Conservation (phyloP, 2,797 vertebrate genomes). For the Phrynocephalus vlangalii region DNA sequence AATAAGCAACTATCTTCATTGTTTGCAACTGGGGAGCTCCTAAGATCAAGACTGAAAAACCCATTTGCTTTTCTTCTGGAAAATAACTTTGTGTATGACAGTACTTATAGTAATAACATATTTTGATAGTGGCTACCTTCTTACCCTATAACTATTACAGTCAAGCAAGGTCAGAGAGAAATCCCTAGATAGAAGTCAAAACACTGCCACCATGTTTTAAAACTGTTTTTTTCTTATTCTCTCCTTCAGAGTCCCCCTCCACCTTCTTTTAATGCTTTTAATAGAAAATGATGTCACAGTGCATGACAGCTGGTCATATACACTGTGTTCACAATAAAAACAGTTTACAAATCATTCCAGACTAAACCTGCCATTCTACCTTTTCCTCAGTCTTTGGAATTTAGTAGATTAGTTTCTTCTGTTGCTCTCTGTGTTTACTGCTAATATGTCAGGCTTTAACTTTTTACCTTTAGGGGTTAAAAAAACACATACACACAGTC, state of each 20-base stretch:
- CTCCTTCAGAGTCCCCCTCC: not conserved
- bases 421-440: not conserved
- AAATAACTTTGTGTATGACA: no score
- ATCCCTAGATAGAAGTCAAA: not conserved
- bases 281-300: conserved; percentile 41
- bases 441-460: conserved; percentile 38
- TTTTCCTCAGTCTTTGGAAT: conserved; percentile 37
- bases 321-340: conserved; percentile 50
- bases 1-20: not conserved
- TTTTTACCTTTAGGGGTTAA: conserved; percentile 1
- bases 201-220: not conserved
- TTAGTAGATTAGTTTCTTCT: not conserved
- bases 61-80: not conserved
- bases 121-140: not conserved
- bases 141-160: not conserved
- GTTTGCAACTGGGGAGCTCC: not conserved
- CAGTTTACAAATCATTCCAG: conserved; percentile 48
- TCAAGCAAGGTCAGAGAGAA: not conserved
- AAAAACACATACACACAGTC: not conserved
- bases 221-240: not conserved
- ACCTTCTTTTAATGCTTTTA: not conserved
- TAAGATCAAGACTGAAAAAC: not conserved
- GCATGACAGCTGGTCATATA: conserved; percentile 17
- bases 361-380: conserved; percentile 32
- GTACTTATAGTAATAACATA: not conserved